Base-by-base conservation (phyloP, 2,888 invertebrate species). In the Catocala fraxini region DNA sequence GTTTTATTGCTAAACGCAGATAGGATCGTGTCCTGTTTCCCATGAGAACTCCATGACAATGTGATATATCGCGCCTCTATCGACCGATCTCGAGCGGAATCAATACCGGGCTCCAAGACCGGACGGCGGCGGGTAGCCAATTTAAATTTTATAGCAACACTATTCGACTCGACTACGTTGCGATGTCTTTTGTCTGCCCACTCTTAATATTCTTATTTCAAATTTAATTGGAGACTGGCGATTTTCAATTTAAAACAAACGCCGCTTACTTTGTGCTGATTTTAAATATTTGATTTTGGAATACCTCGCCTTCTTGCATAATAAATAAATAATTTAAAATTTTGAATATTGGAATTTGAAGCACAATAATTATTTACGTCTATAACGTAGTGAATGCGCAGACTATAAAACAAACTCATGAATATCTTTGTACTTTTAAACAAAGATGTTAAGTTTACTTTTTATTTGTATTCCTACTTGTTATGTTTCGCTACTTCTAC, bases 131-230 rank as follows among this genome's bases (percentile, higher is more conserved):
- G 42, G 33, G 57, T 43, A 46, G 12, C 41, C 43, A 47, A 60
- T 66, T 58, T 60, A 56, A 67, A 63, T 67, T 68, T 71, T 65
- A 74, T 74, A 64, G 64, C 55, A 52, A 66, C 60, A 69, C 64
- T 52, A 63, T 54, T 54, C 41, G 25, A 47, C 41, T 39, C 25
- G 6, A 47, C 33, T 39, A 11, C n/a, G 10, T 0, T 33, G 4
- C 12, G 35, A 10, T 34, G 25, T 34, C 42, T n/a, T 33, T 41
- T 0, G 49, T 49, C 11, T 42, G 33, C 49, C 51, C 6, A 25
- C 42, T 53, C 39, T 25, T 25, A 25, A 25, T 25, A 39, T 39
- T 13, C 11, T 54, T 13, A 13, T 34, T 51, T 42, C 13, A 39
- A 12, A 25, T 58, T 52, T 39, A 9, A 47, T 39, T 12, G 45